These are phyloP conservation scores for Drosophila subsilvestris DNA, from an alignment of 2,888 invertebrate genomes.

Conservation along the genomic window DNA sequence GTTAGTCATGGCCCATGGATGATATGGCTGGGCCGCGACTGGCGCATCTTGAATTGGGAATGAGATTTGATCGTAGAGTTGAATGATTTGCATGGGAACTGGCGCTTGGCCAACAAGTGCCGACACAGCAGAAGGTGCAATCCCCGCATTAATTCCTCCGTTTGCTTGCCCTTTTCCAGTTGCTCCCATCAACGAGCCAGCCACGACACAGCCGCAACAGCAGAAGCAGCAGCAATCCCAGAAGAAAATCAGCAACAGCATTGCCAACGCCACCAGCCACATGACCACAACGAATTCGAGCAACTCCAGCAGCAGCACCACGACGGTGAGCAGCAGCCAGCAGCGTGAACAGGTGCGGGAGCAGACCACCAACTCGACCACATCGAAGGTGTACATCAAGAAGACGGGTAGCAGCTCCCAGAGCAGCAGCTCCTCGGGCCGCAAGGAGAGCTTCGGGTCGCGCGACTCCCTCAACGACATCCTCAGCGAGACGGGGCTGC, in stretches of 20 bases:
- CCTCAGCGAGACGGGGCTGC: slow-evolving; percentile 82
- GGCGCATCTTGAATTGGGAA: slow-evolving; percentile 63
- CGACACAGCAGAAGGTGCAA: slow-evolving; percentile 38
- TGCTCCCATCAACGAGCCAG: slow-evolving; percentile 79
- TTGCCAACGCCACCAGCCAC: slow-evolving; percentile 58
- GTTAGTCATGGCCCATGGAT: slow-evolving; percentile 59
- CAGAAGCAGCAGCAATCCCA: slow-evolving; percentile 60
- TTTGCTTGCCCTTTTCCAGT: slow-evolving; percentile 65
- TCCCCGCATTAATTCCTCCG: slow-evolving; percentile 38
- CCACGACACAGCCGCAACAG: slow-evolving; percentile 49
- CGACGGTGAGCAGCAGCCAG: slow-evolving; percentile 44
- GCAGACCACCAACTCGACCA: slow-evolving; percentile 59
- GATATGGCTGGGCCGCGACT: slow-evolving; percentile 13
- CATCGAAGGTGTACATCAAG: slow-evolving; percentile 72
- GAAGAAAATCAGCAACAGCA: slow-evolving; percentile 70
- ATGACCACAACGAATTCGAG: slow-evolving; percentile 69
- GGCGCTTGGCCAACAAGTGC: slow-evolving; percentile 37
- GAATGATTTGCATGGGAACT: slow-evolving; percentile 43
- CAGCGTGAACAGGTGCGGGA: slow-evolving; percentile 24
- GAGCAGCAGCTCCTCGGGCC: slow-evolving; percentile 64
- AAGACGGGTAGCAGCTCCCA: slow-evolving; percentile 68
- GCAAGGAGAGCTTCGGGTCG: slow-evolving; percentile 84
- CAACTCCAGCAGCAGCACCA: slow-evolving; percentile 47
- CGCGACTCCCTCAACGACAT: slow-evolving; percentile 84
- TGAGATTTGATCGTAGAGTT: slow-evolving; percentile 16